Evolutionary conservation across 2,888 invertebrate genomes (phyloP), one percentile per base, ranked within the genome.

Genomic region (Brachypalpus laphriformis): DNA sequence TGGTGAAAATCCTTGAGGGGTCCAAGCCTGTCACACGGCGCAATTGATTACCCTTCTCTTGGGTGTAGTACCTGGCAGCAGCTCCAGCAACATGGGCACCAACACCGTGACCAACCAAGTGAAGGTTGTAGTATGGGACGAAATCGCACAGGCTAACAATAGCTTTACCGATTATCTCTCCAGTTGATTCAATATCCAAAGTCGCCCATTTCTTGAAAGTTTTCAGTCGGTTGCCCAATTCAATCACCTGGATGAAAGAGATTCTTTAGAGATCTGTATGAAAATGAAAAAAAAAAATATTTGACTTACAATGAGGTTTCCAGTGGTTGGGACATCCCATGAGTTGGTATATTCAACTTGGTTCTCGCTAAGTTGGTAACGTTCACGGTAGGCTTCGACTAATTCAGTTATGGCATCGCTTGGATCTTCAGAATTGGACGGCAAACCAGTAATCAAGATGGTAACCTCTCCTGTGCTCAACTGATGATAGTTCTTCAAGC

Each of bases 21-120:
- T 92, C 92, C 87, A 92, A 87, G 28, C 89, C 92, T 37, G 91
- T 92, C 66, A 92, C 90, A 86, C 91, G 91, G 42, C 89, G 90
- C 57, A 92, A 83, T 87, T 89, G 87, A 74, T 89, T 87, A 71
- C 90, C 90, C 40, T 90, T 91, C 16, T 88, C 86, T 28, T 90
- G 89, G n/a, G 88, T 87, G 77, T 87, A 91, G 65, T 89, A 88
- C 74, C 89, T 88, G 4, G 90, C 92, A 86, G 90, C 90, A n/a
- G 87, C 87, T 45, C 92, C 92, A 65, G 89, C 91, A 59, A 92
- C 90, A 63, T 92, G 91, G 34, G 91, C 91, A 51, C 89, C 90
- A 42, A 89, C 87, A 71, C 89, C 89, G 57, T 91, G 90, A 9
- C 89, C 91, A 54, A 92, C 88, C 74, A 92, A 45, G 28, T 91